Evolutionary conservation across 2,888 invertebrate genomes (phyloP), one percentile per base, ranked within the genome.

Genomic region (Homarus gammarus): DNA sequence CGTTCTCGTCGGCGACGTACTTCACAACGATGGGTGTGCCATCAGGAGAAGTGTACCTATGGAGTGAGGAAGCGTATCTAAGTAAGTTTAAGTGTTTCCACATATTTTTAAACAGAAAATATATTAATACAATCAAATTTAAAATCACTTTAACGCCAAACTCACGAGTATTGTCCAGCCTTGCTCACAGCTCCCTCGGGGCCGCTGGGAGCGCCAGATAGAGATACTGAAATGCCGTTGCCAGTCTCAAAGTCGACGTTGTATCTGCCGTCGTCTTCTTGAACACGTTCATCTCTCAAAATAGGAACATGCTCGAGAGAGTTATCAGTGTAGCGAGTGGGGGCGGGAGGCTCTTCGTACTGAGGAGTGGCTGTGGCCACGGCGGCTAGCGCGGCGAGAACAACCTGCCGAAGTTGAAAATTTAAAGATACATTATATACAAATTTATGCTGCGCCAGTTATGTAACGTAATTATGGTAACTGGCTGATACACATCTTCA

Each of bases 221-320:
- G 79, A 31, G 86, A 64, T n/a, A 86, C 31, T 6, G 18, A 27
- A 70, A 86, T 86, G 36, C 79, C 86, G 56, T 86, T 86, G 51
- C 70, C 86, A 44, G 86, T 78, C 56, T 86, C 86, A 27, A 86
- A 44, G 68, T 86, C 86, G 27, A 86, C 22, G 72, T 72, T 86
- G 79, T 78, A 86, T n/a, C 79, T 78, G 8, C 79, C 86, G 56
- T 86, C 86, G 22, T 86, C 86, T 61, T 79, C 86, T 44, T 86
- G 86, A 27, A 86, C 72, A 70, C 79, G 86, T n/a, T 86, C 79
- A 79, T 79, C 79, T 51, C 36, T 86, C 86, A 86, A 56, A 70
- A 86, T 86, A 38, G 86, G 78, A 1, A 86, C 36, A 18, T n/a
- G 31, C 12, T 86, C 86, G 38, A 33, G 51, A 36, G 70, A 78